Base-by-base conservation (phyloP, 2,113 vertebrate genomes). In the Tenrec ecaudatus region DNA sequence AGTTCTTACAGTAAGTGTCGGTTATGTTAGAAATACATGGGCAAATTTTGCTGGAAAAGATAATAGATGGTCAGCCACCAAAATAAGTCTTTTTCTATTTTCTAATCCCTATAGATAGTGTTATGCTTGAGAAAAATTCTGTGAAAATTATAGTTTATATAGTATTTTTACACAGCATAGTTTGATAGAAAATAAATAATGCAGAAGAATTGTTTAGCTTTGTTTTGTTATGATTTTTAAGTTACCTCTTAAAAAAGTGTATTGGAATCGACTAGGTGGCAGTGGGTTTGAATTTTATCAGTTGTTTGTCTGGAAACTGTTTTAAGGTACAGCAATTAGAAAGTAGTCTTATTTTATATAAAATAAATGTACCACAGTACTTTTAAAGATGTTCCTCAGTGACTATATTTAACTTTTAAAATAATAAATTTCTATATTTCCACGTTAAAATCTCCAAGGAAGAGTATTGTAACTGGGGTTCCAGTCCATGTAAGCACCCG, bases 361-460 rank as follows among this genome's bases (percentile, higher is more conserved):
- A 93, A 92, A 89, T 31, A 94, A 88, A 96, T 69, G 84, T 80
- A 94, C 43, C 87, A 83, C 66, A 91, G 0, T 38, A 84, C 86
- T 94, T 95, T 92, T 57, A 82, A 82, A 97, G 40, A 57, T 86
- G n/a, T 6, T 95, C 96, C 92, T 73, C 79, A 96, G 86, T 0
- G n/a, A 95, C 71, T 89, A 36, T 76, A 73, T 96, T 92, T 92
- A 79, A 90, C 9, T 31, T 86, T 36, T 7, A 64, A 64, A 31
- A 88, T 17, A 64, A 47, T 89, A 43, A 81, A 62, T 43, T 86
- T 47, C 83, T 64, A 83, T 2, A 33, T 91, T 90, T 78, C 11
- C 31, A 77, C 12, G 33, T 86, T 64, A 27, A 53, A 27, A 90
- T 86, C 31, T 91, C 22, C 91, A 95, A 94, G 19, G 16, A 62